Conservation (phyloP, 2,888 invertebrate genomes). For the Plebejus argus region DNA sequence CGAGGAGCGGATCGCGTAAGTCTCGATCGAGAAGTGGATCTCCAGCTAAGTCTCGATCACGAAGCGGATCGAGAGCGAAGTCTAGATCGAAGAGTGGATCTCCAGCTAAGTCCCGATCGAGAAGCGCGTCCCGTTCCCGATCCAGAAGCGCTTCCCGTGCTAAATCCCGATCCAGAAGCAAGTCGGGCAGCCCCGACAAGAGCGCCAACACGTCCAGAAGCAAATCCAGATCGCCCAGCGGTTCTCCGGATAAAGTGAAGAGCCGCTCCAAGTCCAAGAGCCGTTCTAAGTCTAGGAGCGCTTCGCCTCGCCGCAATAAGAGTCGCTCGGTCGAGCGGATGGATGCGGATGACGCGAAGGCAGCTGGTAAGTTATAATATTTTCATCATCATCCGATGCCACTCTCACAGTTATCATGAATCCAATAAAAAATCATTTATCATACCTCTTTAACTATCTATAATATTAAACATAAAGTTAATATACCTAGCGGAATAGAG, state of each 20-base stretch:
- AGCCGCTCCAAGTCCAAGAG: conserved; percentile 42
- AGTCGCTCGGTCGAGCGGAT: conserved; percentile 49
- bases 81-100: conserved; percentile 45
- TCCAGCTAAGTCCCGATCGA: conserved; percentile 41
- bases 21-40: conserved; percentile 45
- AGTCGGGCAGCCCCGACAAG: conserved; percentile 42
- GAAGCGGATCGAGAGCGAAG: conserved; percentile 46
- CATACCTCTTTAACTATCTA: too few relatives aligned
- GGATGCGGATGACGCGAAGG: conserved; percentile 47
- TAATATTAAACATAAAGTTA: too few relatives aligned
- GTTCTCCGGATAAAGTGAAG: conserved; percentile 36
- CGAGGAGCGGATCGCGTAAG: conserved; percentile 40
- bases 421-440: too few relatives aligned
- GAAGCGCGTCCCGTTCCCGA: conserved; percentile 44
- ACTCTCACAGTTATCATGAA: too few relatives aligned
- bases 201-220: conserved; percentile 37
- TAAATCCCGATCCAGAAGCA: conserved; percentile 49
- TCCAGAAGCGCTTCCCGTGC: conserved; percentile 46
- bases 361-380: neutral
- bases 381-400: too few relatives aligned
- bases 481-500: too few relatives aligned
- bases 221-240: conserved; percentile 42
- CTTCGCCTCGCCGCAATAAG: conserved; percentile 44
- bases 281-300: conserved; percentile 45
- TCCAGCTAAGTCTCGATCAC: conserved; percentile 47